Base-by-base conservation (phyloP, 2,888 invertebrate species). In the Melinaea menophilus region DNA sequence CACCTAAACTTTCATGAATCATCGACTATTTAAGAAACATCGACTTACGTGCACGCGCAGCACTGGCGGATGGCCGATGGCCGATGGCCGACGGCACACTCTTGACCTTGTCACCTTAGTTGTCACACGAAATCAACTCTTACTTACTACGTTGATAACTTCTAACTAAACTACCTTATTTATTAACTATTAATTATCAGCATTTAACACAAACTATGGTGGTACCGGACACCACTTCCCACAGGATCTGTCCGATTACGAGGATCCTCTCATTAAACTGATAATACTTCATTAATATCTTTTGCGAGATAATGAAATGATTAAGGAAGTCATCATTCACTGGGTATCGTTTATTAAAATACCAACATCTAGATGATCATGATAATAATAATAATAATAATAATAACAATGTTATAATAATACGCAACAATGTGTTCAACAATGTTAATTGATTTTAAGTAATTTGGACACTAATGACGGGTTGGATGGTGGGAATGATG, bases 1-100 rank as follows among this genome's bases (percentile, higher is more conserved):
- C 82, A 75, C 76, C 75, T 79, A 78, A 74, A 77, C 71, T 75
- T 77, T 71, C 72, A 78, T 79, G 84, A 83, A 82, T 82, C 83
- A 81, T 78, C 78, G 78, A 77, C 74, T 75, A 81, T 84, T 85
- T 87, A 88, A 86, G 86, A 86, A 87, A 87, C 82, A 85, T 86
- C 81, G 82, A 85, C 79, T 81, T 81, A 80, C 82, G 22, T 22
- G 22, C 84, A 84, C 85, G 80, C 78, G 79, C 81, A 78, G 78
- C 73, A 73, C 79, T 80, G 82, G 77, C 22, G 33, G 41, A 22
- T 9, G 47, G 12, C 51, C 37, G n/a, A 37, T n/a, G n/a, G 77
- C 22, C 41, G 41, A 22, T 9, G 47, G 12, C 51, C 37, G n/a
- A 37, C 59, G 13, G 22, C 22, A 22, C 22, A 22, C 22, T 41